Conservation (phyloP, 1,140 invertebrate species). For the Tetragonula clypearis region DNA sequence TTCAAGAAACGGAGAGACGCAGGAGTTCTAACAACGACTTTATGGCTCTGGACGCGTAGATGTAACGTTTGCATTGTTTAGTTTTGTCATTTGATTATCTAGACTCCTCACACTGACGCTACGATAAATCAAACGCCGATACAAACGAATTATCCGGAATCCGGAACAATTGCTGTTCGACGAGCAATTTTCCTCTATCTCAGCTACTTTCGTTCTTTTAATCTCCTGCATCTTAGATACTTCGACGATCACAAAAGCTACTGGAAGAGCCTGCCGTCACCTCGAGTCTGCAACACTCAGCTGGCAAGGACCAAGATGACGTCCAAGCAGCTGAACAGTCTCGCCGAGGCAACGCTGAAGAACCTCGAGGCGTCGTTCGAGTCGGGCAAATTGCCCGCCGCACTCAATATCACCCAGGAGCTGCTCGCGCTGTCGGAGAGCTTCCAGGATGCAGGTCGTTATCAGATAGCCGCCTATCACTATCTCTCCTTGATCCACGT, state of each 20-base stretch:
- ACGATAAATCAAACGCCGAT: no score
- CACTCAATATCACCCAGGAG: conserved; percentile 62
- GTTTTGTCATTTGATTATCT: no score
- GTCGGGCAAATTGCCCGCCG: conserved; percentile 46
- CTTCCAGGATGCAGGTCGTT: conserved; percentile 42
- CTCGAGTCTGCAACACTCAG: not conserved
- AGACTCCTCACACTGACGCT: no score
- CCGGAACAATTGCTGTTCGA: no score
- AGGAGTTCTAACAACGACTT: no score
- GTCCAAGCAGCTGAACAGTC: conserved; percentile 49
- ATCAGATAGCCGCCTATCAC: conserved; percentile 58
- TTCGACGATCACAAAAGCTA: conserved; percentile 63
- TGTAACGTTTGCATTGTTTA: no score
- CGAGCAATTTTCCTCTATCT: no score
- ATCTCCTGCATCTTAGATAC: conserved; percentile 50
- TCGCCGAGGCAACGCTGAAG: conserved; percentile 40
- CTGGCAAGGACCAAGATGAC: conserved; percentile 51
- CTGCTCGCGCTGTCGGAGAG: conserved; percentile 44
- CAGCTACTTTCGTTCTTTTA: no score
- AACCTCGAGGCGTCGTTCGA: conserved; percentile 60
- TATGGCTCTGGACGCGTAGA: no score
- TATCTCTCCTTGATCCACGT: conserved; percentile 67
- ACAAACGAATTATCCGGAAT: no score
- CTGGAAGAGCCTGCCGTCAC: conserved; percentile 19
- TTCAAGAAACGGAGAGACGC: no score